phyloP scores from a whole-genome alignment of 2,797 vertebrate genomes.

The Borostomias antarcticus region DNA sequence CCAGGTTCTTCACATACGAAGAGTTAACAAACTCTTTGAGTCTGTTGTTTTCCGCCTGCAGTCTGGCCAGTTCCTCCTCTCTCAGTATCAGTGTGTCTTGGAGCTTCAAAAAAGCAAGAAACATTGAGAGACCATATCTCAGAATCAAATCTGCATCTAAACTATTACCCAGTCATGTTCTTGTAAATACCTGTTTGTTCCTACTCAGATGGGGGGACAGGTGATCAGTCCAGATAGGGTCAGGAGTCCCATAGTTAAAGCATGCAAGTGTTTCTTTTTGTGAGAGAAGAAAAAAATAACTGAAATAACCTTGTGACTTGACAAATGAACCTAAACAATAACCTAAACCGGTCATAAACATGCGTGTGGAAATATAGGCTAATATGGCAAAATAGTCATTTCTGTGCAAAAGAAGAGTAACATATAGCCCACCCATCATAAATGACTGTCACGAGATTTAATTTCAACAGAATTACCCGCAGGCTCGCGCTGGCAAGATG shows the following conservation, averaged over 20 bases:
- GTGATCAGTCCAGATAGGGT: conserved; percentile 73
- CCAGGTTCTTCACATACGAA: conserved; percentile 85
- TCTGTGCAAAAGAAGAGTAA: neutral
- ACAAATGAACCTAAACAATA: neutral
- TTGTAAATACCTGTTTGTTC: conserved; percentile 85
- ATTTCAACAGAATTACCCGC: conserved; percentile 62
- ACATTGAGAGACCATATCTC: neutral
- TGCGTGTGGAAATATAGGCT: neutral
- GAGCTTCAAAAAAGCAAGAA: conserved; percentile 73
- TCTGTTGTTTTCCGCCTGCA: conserved; percentile 92
- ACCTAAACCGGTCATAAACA: neutral
- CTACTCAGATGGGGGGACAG: conserved; percentile 88
- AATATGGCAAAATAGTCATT: neutral
- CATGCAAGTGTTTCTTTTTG: conserved; percentile 55
- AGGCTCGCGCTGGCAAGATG: conserved; percentile 67
- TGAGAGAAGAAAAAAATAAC: conserved; percentile 9
- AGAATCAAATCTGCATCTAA: neutral
- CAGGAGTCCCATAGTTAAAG: conserved; percentile 47
- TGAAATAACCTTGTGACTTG: neutral
- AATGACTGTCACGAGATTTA: too few species aligned
- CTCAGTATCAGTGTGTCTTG: conserved; percentile 92
- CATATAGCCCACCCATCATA: too few species aligned
- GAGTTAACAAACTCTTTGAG: conserved; percentile 90
- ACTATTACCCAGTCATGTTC: neutral
- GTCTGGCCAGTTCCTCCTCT: conserved; percentile 89